Conservation (phyloP, 2,113 vertebrate species). For the Dicaeum eximium region DNA sequence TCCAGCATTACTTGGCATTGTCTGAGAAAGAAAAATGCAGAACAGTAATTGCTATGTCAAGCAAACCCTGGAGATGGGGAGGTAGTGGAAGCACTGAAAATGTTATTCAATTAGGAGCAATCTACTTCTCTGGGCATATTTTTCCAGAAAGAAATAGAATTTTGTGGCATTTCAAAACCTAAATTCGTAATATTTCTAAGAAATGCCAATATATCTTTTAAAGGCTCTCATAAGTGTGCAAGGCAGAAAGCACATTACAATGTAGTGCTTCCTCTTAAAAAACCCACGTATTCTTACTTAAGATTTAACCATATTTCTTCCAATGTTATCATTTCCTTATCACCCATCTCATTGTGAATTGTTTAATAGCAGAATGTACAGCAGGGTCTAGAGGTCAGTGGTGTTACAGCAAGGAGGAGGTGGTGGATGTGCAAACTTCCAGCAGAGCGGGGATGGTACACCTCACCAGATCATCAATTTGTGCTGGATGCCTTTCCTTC, state of each 20-base stretch:
- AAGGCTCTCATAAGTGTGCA: neutral
- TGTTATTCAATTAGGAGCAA: neutral
- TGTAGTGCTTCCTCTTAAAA: neutral
- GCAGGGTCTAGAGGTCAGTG: neutral
- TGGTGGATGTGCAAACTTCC: neutral
- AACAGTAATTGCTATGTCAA: neutral
- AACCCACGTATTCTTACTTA: neutral
- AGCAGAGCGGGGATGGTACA: neutral
- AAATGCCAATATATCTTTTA: neutral
- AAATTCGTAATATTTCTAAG: neutral
- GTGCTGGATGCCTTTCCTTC: conserved; percentile 35
- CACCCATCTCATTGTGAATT: neutral
- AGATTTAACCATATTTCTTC: neutral
- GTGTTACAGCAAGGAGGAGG: neutral
- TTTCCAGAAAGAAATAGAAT: neutral
- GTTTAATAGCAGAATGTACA: neutral
- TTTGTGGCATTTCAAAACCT: neutral
- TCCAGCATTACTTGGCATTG: neutral
- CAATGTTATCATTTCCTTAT: neutral
- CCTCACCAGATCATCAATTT: neutral
- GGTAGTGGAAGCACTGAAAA: neutral
- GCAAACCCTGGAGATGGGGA: neutral
- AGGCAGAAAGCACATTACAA: neutral
- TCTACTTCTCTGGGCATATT: neutral
- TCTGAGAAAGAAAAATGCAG: neutral